Base-by-base conservation (phyloP, 2,888 invertebrate species). In the Parasteatoda lunata region DNA sequence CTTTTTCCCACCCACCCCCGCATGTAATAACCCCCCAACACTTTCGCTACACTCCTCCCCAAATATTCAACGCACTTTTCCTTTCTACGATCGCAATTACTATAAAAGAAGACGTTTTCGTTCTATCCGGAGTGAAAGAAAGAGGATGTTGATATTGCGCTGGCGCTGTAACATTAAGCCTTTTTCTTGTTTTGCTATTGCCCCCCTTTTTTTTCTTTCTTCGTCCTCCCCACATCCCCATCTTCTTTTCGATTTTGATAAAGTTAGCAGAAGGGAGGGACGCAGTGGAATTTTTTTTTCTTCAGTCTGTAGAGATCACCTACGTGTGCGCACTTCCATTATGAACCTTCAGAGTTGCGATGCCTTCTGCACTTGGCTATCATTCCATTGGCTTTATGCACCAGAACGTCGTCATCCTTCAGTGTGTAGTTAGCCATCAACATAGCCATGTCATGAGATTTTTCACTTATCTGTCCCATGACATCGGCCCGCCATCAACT, bases 41-140 rank as follows among this genome's bases (percentile, higher is more conserved):
- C 59, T 13, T 73, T 54, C 59, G 11, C 75, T 64, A 51, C 48
- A 59, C 64, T 64, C 65, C 70, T 48, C 68, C 69, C 13, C 64
- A 49, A 45, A 66, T 80, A 73, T 72, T 72, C 59, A 59, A 66
- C 75, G 52, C 52, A 59, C 71, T 79, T 72, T 73, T 51, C 80
- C 71, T 66, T 66, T 78, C 77, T 68, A 77, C 78, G 85, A 80
- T 69, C 65, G 85, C 85, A 86, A 86, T 86, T 86, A 86, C 85
- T 80, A 81, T 86, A 86, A 86, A 86, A 86, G 85, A 86, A 86
- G 85, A 87, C 87, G 70, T 83, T 83, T 87, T 84, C 82, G 66
- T 82, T 75, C 68, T 54, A 68, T 11, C 64, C 51, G 47, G 47
- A 30, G 54, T 54, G n/a, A 69, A 47, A 69, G 48, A 47, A 68